Conservation (phyloP, 1,140 invertebrate genomes). For the Drosophila obscura region DNA sequence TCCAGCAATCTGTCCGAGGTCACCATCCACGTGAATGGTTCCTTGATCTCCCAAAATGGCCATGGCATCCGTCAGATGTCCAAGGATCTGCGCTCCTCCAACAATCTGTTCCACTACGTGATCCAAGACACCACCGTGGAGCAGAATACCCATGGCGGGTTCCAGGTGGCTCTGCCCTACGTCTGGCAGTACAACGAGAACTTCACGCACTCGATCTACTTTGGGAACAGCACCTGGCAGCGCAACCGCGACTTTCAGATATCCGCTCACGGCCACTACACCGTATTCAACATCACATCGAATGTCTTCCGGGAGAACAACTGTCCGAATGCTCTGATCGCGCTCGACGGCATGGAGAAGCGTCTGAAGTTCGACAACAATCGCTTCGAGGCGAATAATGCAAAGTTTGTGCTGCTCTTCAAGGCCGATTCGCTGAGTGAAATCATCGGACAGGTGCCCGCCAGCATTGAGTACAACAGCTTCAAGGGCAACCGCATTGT, state of each 20-base stretch:
- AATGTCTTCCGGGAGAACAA: slow-evolving; percentile 94
- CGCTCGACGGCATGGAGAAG: slow-evolving; percentile 98
- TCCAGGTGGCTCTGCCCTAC: slow-evolving; percentile 94
- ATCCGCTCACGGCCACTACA: slow-evolving; percentile 95
- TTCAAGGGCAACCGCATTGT: slow-evolving; percentile 89
- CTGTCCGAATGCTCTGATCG: slow-evolving; percentile 92
- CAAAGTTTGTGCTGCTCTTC: slow-evolving; percentile 94
- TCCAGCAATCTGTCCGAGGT: slow-evolving; percentile 93
- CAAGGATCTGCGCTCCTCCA: slow-evolving; percentile 94
- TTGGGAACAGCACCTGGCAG: slow-evolving; percentile 94
- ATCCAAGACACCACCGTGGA: slow-evolving; percentile 94
- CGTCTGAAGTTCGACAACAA: slow-evolving; percentile 91
- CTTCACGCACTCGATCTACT: slow-evolving; percentile 94
- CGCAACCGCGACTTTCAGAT: slow-evolving; percentile 94
- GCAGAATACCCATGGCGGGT: slow-evolving; percentile 92
- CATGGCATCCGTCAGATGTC: slow-evolving; percentile 94
- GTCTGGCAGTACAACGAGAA: slow-evolving; percentile 98
- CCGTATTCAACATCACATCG: slow-evolving; percentile 91
- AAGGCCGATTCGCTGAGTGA: slow-evolving; percentile 96
- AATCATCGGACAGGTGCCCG: slow-evolving; percentile 92
- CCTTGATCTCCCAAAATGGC: slow-evolving; percentile 92
- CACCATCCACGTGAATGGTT: slow-evolving; percentile 93
- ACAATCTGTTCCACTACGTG: slow-evolving; percentile 97
- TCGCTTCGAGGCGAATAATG: slow-evolving; percentile 92
- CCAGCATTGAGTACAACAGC: slow-evolving; percentile 91